These are phyloP conservation scores for Macaria liturata DNA, from an alignment of 2,888 invertebrate genomes.

Conservation along the genomic window DNA sequence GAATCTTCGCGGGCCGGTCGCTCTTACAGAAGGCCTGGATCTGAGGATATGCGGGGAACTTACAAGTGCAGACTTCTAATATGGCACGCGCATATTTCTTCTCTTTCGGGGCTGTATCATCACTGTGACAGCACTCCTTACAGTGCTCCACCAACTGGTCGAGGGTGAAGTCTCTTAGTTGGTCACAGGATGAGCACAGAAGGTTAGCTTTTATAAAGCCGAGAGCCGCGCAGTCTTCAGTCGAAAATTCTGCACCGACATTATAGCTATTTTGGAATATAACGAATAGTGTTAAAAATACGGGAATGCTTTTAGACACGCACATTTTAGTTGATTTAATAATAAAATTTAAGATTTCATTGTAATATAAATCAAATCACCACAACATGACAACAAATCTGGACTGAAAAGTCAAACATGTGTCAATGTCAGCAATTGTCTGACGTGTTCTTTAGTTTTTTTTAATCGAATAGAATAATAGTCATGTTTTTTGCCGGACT, in stretches of 20 bases:
- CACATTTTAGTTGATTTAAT: conserved; percentile 16
- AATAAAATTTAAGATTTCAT: not conserved
- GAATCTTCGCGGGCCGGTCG: conserved; percentile 93
- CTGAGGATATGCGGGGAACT: conserved; percentile 98
- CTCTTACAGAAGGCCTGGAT: conserved; percentile 99
- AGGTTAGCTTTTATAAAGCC: conserved; percentile 94
- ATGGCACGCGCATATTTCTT: conserved; percentile 95
- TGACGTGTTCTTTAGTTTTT: conserved; percentile 12
- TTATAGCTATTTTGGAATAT: conserved; percentile 34
- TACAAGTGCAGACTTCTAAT: conserved; percentile 98
- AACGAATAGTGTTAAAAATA: conserved; percentile 27
- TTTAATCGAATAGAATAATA: not conserved
- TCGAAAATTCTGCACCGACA: conserved; percentile 83
- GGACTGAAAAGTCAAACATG: not conserved
- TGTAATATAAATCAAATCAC: too few species aligned
- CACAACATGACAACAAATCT: too few species aligned
- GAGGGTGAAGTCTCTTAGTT: conserved; percentile 89
- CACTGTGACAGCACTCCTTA: conserved; percentile 91
- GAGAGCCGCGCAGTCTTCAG: conserved; percentile 92
- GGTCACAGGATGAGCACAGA: conserved; percentile 94
- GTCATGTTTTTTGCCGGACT: too few species aligned
- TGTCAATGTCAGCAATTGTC: not conserved
- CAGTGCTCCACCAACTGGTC: conserved; percentile 87
- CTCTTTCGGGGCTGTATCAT: conserved; percentile 85
- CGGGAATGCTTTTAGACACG: conserved; percentile 17